Base-by-base conservation (phyloP, 2,888 invertebrate genomes). In the Melikaiella ostensackeni region DNA sequence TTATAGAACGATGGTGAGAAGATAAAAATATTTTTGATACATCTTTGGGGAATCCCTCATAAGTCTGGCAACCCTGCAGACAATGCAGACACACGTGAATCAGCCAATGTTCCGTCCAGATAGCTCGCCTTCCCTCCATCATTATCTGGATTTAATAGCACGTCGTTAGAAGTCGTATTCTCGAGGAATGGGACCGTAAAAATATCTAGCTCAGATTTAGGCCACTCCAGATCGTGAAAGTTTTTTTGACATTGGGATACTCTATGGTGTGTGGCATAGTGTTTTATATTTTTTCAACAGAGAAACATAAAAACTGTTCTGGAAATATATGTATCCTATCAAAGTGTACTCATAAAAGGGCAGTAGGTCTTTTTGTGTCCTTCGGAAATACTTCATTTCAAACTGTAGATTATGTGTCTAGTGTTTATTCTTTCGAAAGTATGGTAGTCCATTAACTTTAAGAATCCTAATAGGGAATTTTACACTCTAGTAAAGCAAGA, bases 111-210 rank as follows among this genome's bases (percentile, higher is more conserved):
- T 42, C 57, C 33, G 38, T 74, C 59, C 16, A 38, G 61, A 74
- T 59, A 73, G 46, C 24, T 62, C 27, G 35, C 33, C 76, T 76
- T 82, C 77, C 84, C 84, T 81, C 83, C 85, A 88, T 88, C 89
- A 88, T 89, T 89, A 89, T 89, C 86, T 86, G 84, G 86, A 84
- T 89, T 89, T 89, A 88, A 89, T 88, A 86, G 87, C 85, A 82
- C 85, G 84, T 89, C 89, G 89, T 89, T 89, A 89, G 87, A 85
- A 85, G 86, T 86, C 85, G 86, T 87, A 88, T 86, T 86, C 82
- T 70, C 70, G 70, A 70, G 33, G 50, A 70, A 70, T 70, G 70
- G 50, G 70, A 50, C 70, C 70, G 50, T 70, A 70, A 70, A 70
- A 59, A 66, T 50, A 70, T 70, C 70, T 70, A 50, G 55, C 70